A percentile compares a stretch with the other conserved stretches of the same genome.
Evolutionary conservation across 2,113 vertebrate genomes (phyloP).

Genomic region (Xenus cinereus): DNA sequence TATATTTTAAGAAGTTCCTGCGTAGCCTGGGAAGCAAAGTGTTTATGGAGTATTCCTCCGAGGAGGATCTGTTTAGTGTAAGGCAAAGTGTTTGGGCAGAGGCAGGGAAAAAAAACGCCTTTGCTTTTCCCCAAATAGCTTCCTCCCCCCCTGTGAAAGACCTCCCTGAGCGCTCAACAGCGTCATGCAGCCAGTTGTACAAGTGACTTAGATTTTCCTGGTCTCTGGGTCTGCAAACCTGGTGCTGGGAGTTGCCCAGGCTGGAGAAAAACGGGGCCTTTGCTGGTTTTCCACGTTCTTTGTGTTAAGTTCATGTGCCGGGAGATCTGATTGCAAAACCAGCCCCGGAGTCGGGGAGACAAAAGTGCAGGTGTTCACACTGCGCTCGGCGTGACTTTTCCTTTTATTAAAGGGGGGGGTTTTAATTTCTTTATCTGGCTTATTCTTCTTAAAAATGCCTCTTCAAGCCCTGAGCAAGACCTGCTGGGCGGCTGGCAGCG

Average conservation of each 20-base stretch:
- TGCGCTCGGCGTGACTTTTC: too few species aligned
- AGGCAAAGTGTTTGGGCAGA: neutral
- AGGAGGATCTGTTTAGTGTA: neutral
- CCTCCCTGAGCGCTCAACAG: neutral
- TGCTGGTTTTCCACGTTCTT: neutral
- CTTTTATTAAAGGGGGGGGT: neutral
- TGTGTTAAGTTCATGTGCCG: fast-evolving
- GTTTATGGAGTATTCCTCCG: neutral
- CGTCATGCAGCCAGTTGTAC: neutral
- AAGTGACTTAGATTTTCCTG: neutral
- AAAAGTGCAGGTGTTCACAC: neutral
- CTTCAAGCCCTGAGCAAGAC: neutral
- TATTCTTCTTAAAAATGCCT: neutral
- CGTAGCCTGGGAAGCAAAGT: neutral
- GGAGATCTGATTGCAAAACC: slow-evolving; percentile 9
- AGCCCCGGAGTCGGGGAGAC: neutral
- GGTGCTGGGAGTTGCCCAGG: neutral
- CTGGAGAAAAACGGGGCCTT: neutral
- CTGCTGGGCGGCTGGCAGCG: neutral
- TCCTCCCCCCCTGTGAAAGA: neutral
- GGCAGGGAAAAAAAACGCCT: neutral
- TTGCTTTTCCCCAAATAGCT: neutral
- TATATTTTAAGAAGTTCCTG: neutral
- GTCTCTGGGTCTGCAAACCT: neutral
- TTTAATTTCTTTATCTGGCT: neutral